phyloP scores from a whole-genome alignment of 2,797 vertebrate genomes.

The Ispidina picta region DNA sequence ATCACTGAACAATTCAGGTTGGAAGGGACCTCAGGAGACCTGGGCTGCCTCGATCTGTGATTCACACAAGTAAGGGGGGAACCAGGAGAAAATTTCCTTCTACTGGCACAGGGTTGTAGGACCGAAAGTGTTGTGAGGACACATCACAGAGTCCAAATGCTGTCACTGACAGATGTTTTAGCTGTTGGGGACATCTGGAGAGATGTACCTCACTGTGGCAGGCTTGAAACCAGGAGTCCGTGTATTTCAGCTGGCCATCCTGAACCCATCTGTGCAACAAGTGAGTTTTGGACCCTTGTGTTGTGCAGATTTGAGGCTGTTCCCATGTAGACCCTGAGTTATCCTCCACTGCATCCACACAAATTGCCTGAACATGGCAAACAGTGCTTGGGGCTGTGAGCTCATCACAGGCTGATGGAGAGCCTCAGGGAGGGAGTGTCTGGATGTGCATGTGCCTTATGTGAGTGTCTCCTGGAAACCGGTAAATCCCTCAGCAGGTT shows the following conservation, averaged over 20 bases:
- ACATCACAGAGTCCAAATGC: neutral
- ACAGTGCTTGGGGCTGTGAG: neutral
- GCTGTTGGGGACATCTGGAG: neutral
- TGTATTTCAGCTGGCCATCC: neutral
- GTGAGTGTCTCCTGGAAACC: conserved; percentile 3
- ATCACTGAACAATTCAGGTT: neutral
- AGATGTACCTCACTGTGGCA: neutral
- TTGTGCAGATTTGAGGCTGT: neutral
- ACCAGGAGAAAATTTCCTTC: neutral
- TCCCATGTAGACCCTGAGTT: neutral
- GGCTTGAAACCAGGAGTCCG: neutral
- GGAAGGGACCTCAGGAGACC: neutral
- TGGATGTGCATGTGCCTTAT: neutral
- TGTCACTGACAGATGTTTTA: neutral
- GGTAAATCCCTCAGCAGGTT: neutral
- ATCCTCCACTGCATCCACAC: neutral
- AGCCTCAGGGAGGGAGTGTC: accelerated
- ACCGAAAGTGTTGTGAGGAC: neutral
- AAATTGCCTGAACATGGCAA: neutral
- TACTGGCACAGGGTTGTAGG: neutral
- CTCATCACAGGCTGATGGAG: neutral
- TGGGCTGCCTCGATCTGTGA: neutral
- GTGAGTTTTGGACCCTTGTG: neutral
- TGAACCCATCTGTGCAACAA: neutral
- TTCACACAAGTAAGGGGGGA: neutral